These are phyloP conservation scores for Oxytorus armatus DNA, from an alignment of 2,888 invertebrate species.

Conservation along the genomic window DNA sequence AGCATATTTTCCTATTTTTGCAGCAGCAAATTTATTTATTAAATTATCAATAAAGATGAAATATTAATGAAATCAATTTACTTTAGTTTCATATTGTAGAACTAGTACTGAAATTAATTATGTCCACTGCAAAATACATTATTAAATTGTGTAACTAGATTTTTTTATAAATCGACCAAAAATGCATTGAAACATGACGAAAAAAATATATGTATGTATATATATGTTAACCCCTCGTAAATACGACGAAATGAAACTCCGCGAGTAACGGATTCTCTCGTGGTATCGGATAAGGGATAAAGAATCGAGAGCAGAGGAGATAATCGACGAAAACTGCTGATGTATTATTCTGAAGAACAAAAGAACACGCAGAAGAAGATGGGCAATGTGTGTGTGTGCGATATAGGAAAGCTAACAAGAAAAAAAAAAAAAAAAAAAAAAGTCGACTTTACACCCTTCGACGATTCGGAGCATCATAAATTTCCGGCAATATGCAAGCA, in stretches of 20 bases:
- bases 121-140: background rate
- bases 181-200: background rate
- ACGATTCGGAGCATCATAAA: slow-evolving; percentile 68
- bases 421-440: slow-evolving; percentile 33
- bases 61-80: background rate
- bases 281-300: slow-evolving; percentile 8
- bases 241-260: no score
- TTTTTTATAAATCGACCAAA: background rate
- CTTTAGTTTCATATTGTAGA: background rate
- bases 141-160: background rate
- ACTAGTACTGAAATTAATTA: background rate
- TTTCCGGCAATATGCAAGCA: slow-evolving; percentile 71
- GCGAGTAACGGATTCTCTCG: no score
- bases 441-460: slow-evolving; percentile 64
- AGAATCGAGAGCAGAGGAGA: background rate
- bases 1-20: no score
- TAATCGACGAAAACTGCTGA: slow-evolving; percentile 40
- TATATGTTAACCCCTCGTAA: no score
- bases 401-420: background rate
- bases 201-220: no score
- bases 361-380: slow-evolving; percentile 10
- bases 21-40: no score
- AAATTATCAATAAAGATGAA: no score
- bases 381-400: slow-evolving; percentile 16
- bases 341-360: slow-evolving; percentile 30